Evolutionary conservation across 2,888 invertebrate genomes (phyloP), one percentile per base, ranked within the genome.

Genomic region (Watsonalla cultraria): DNA sequence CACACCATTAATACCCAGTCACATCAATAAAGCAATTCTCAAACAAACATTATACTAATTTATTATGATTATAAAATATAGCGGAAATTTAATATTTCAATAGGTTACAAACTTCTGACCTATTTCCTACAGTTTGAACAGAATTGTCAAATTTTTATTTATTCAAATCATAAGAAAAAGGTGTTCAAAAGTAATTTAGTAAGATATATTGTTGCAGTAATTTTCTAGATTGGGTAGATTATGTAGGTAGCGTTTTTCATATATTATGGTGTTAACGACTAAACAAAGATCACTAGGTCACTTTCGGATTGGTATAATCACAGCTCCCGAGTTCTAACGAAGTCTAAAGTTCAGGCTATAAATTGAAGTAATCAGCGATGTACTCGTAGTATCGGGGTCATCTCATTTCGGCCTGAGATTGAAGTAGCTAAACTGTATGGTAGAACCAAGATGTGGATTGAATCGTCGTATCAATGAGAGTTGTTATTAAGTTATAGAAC

Each of bases 251-350:
- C 37, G 14, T 15, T 39, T 49, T 49, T 8, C 15, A 37, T n/a
- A 14, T 49, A 13, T 37, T 49, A n/a, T 39, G 8, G 49, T 49
- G 49, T 37, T 49, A 49, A 49, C 49, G 37, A 49, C 37, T 49
- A 37, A 49, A 37, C 49, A 39, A 49, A 49, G 49, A 49, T 49
- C 49, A 49, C 49, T 49, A 11, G 49, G 49, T 39, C 49, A 39
- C 14, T 14, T 15, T 49, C 49, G 39, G 14, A 49, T 39, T 37
- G 15, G 34, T 13, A 15, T 49, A 39, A 49, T 49, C 14, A 49
- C 37, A 37, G 47, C 49, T 49, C 24, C 49, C 49, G 11, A 49
- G 11, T 11, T 49, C 49, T 39, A 39, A 49, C 49, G 49, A 39
- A 37, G 37, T 51, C 45, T 52, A 52, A 35, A 54, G 52, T 24